phyloP scores from a whole-genome alignment of 2,113 vertebrate species.

The Anoura caudifer region DNA sequence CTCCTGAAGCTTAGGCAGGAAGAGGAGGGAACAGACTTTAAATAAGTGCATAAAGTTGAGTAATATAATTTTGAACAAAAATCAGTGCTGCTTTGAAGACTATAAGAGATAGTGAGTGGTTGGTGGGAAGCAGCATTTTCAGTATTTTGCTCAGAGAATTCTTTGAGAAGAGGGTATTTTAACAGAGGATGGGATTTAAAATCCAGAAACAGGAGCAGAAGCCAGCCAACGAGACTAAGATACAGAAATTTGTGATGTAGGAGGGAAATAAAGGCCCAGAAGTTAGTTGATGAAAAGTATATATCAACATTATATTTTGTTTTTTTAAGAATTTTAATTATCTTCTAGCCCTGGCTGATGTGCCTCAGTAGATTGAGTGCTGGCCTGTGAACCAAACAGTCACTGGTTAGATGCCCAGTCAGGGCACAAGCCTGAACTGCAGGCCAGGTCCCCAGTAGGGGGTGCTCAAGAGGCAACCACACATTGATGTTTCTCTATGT shows the following conservation, averaged over 20 bases:
- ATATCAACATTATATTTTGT: background rate
- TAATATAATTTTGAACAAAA: background rate
- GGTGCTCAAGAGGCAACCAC: too few species aligned
- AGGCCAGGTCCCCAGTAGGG: too few species aligned
- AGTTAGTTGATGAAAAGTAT: background rate
- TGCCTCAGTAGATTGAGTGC: too few species aligned
- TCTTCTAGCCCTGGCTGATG: background rate
- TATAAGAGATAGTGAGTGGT: background rate
- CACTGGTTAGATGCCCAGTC: too few species aligned
- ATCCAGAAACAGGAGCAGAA: background rate
- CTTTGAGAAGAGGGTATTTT: background rate
- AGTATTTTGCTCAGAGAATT: background rate
- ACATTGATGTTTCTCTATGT: too few species aligned
- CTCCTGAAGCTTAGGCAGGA: background rate
- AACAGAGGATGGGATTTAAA: background rate
- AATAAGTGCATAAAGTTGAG: background rate
- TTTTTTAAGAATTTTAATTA: background rate
- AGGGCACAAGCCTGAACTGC: too few species aligned
- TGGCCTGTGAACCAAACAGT: too few species aligned
- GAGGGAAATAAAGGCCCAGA: background rate
- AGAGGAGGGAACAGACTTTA: background rate
- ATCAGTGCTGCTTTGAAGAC: background rate
- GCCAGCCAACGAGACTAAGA: background rate
- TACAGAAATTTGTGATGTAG: background rate
- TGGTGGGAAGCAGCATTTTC: background rate